A percentile compares a stretch with the other conserved stretches of the same genome.
These are phyloP conservation scores for Oncorhynchus kisutch DNA, from an alignment of 2,113 vertebrate species.

Conservation along the genomic window DNA sequence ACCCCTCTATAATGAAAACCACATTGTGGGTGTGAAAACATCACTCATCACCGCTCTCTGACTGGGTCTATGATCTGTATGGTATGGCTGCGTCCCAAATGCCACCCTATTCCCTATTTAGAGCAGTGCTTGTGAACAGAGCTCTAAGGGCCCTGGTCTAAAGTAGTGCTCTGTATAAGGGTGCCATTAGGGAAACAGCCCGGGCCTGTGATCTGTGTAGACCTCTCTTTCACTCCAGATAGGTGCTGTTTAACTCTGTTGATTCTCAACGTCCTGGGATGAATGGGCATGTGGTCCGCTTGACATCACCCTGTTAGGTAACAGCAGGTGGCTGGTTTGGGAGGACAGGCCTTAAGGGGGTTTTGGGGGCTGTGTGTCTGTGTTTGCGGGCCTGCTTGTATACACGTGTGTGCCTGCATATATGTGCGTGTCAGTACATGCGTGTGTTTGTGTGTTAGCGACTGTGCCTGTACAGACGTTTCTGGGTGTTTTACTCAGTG, in stretches of 20 bases:
- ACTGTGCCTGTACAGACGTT: background rate
- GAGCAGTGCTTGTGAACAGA: too few species aligned
- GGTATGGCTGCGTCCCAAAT: too few species aligned
- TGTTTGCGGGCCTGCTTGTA: background rate
- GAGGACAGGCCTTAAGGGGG: too few species aligned
- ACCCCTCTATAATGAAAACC: background rate
- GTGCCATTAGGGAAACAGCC: too few species aligned
- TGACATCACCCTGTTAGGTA: background rate
- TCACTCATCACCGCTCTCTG: constrained; percentile 1
- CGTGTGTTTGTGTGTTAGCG: background rate
- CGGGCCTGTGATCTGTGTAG: background rate
- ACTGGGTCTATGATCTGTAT: background rate
- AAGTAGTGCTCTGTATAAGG: too few species aligned
- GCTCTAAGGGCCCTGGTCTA: too few species aligned
- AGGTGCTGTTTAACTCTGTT: background rate
- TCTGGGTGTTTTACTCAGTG: too few species aligned
- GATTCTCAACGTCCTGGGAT: background rate
- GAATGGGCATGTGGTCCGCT: background rate
- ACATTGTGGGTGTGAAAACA: background rate
- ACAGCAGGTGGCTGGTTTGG: background rate
- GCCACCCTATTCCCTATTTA: too few species aligned
- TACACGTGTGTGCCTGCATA: background rate
- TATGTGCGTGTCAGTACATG: constrained; percentile 4
- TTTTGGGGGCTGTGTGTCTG: background rate
- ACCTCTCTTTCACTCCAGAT: background rate